Evolutionary conservation across 2,888 invertebrate genomes (phyloP).

Genomic region (Griposia aprilina): DNA sequence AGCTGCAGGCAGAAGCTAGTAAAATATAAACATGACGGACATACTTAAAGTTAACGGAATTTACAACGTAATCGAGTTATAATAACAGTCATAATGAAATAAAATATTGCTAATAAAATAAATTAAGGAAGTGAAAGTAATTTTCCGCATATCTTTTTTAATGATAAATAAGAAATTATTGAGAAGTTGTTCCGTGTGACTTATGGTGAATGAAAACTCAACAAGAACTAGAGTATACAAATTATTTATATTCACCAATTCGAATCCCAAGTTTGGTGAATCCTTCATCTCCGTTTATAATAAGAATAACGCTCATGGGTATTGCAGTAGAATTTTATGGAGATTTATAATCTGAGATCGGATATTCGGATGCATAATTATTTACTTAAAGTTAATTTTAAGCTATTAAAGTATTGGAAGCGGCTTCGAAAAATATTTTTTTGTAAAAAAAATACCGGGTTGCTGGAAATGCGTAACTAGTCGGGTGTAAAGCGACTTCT

Average conservation of each 20-base stretch:
- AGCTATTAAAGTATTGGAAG: too few species aligned
- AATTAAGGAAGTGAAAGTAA: slow-evolving; percentile 30
- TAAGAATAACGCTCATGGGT: not conserved
- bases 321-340: not conserved
- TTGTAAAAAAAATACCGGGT: too few species aligned
- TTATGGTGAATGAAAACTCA: not conserved
- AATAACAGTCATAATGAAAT: slow-evolving; percentile 4
- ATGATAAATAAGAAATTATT: slow-evolving; percentile 7
- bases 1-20: too few species aligned
- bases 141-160: slow-evolving; percentile 48
- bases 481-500: too few species aligned
- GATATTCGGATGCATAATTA: too few species aligned
- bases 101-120: slow-evolving; percentile 10
- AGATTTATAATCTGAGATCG: not conserved
- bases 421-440: too few species aligned
- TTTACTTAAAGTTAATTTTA: too few species aligned
- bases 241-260: not conserved
- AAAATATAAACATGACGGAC: not conserved
- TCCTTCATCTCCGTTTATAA: not conserved
- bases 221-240: too few species aligned
- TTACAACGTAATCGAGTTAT: slow-evolving; percentile 3
- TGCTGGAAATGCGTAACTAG: too few species aligned
- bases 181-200: slow-evolving; percentile 6
- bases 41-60: slow-evolving; percentile 16
- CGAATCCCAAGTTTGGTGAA: not conserved